Percentiles rank a stretch among this genome's conserved stretches.
These are phyloP conservation scores for Pimephales promelas DNA, from an alignment of 2,113 vertebrate genomes.

Conservation along the genomic window DNA sequence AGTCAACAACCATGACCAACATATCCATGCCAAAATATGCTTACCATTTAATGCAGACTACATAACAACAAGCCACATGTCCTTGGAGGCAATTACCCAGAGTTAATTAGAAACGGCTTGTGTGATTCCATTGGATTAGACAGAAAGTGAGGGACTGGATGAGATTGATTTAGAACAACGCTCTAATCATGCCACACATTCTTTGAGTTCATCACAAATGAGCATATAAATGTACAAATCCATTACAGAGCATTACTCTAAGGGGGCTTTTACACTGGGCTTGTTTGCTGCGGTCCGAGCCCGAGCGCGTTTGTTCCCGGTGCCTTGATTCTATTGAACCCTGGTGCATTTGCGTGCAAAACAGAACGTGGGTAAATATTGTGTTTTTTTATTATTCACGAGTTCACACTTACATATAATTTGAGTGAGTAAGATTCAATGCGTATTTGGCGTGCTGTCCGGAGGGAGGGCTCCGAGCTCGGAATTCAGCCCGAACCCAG, in stretches of 20 bases:
- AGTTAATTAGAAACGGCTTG: slow-evolving; percentile 50
- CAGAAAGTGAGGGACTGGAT: slow-evolving; percentile 7
- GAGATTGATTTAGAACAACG: neutral
- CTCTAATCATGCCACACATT: slow-evolving; percentile 2
- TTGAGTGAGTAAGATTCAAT: too few relatives aligned
- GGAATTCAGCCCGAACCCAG: too few relatives aligned
- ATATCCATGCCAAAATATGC: neutral
- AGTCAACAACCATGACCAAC: slow-evolving; percentile 36
- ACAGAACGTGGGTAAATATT: too few relatives aligned
- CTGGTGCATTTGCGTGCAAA: too few relatives aligned
- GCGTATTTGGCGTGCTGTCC: too few relatives aligned
- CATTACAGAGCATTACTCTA: slow-evolving; percentile 3
- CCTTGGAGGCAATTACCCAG: slow-evolving; percentile 49
- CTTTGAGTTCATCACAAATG: slow-evolving; percentile 9
- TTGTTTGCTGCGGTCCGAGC: too few relatives aligned
- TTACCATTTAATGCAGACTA: slow-evolving; percentile 28
- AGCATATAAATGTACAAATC: neutral
- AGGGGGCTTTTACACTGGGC: too few relatives aligned
- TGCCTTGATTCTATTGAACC: too few relatives aligned
- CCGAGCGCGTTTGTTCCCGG: too few relatives aligned
- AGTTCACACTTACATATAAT: too few relatives aligned
- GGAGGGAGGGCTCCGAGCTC: too few relatives aligned
- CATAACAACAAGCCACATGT: neutral
- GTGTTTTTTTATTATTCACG: too few relatives aligned
- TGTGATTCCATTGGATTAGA: slow-evolving; percentile 43